Evolutionary conservation across 2,797 vertebrate genomes (phyloP), one percentile per base, ranked within the genome.

Genomic region (Vespertilio murinus): DNA sequence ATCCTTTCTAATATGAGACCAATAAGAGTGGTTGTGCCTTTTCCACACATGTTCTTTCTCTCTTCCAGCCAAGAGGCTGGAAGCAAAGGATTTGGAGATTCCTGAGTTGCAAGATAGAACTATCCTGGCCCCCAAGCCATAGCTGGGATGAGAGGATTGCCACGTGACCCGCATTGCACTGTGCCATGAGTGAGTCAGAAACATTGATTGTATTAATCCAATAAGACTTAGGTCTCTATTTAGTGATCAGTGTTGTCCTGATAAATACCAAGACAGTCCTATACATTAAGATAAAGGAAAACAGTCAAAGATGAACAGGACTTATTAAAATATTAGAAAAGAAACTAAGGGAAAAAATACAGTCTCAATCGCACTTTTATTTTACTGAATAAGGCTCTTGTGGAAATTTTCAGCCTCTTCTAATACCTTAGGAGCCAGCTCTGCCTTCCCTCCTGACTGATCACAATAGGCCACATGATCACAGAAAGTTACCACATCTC

Each of bases 401-500:
- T 9, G 75, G 42, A 90, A 67, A 91, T 45, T 64, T 40, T 28
- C 64, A 73, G n/a, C 16, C 6, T 16, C n/a, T 87, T 84, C 5
- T n/a, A 88, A 81, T 6, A 70, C 12, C 33, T 70, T 12, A 45
- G 54, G 23, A 59, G 11, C 13, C 25, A 59, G 13, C 47, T 59
- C 8, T 59, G 88, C 49, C 42, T 69, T 87, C 71, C 33, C 18
- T 11, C n/a, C n/a, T 40, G 45, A 59, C 73, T 74, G 59, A 40
- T 56, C 35, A 84, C 38, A 65, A 88, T 86, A 56, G 17, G 0
- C 20, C 25, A n/a, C 54, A 38, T 5, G 2, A 33, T 33, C 59
- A 47, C 40, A 65, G 40, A 47, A 65, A 92, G 94, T 94, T 95
- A 80, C 77, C 54, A 30, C 9, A 47, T 79, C 49, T 90, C 73